Evolutionary conservation across 2,113 vertebrate genomes (phyloP).

Genomic region (Pristiophorus japonicus): DNA sequence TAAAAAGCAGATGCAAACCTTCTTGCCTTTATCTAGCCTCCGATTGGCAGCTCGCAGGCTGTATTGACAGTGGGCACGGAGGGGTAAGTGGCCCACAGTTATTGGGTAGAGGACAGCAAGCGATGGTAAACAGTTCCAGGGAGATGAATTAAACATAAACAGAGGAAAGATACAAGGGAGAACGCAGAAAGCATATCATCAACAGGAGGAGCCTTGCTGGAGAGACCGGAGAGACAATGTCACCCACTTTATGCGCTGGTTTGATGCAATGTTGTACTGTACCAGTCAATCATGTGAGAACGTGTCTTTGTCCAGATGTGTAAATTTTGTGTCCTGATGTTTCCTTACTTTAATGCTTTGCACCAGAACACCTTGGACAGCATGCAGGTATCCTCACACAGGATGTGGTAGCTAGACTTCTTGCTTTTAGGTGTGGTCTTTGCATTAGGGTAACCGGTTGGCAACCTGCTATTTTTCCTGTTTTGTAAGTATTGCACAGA

Average conservation of each 20-base stretch:
- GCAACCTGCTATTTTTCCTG: not conserved
- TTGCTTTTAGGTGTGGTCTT: not conserved
- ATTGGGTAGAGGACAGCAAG: not conserved
- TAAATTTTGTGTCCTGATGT: conserved; percentile 50
- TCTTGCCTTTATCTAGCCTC: not conserved
- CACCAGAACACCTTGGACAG: conserved; percentile 94
- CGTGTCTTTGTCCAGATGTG: conserved; percentile 45
- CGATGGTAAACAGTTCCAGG: not conserved
- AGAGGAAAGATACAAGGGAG: no score
- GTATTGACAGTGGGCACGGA: not conserved
- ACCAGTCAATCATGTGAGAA: not conserved
- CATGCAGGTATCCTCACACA: conserved; percentile 87
- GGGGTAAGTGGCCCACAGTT: not conserved
- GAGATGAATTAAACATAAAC: not conserved
- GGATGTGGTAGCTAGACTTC: not conserved
- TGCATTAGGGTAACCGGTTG: not conserved
- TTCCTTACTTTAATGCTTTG: conserved; percentile 68
- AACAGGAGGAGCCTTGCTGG: no score
- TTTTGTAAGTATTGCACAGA: not conserved
- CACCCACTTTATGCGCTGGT: not conserved
- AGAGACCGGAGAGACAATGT: not conserved
- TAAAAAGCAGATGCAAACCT: not conserved
- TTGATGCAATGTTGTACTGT: not conserved
- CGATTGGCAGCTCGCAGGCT: not conserved
- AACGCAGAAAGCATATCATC: no score